phyloP scores from a whole-genome alignment of 2,797 vertebrate genomes.

The Erethizon dorsatum region DNA sequence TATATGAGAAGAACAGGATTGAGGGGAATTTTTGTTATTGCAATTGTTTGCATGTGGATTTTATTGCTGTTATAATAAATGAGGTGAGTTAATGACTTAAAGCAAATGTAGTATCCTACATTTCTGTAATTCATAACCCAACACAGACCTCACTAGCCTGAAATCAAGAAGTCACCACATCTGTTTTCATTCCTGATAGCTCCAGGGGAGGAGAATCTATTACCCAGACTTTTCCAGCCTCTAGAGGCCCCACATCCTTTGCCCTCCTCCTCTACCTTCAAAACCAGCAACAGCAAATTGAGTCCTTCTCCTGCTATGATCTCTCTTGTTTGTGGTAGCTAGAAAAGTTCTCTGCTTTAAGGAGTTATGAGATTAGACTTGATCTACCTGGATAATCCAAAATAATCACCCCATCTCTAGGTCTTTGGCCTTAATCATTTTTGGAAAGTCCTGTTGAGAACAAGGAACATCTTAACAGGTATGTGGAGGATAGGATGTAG shows the following conservation, averaged over 20 bases:
- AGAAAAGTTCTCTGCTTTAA: conserved; percentile 22
- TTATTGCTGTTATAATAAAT: not conserved
- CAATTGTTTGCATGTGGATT: not conserved
- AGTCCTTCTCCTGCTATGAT: not conserved
- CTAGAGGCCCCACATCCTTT: not conserved
- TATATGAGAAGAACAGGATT: not conserved
- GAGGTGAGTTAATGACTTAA: not conserved
- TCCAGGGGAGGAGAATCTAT: not conserved
- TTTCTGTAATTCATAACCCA: not conserved
- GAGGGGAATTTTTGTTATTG: not conserved
- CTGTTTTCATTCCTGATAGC: not conserved
- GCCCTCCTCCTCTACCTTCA: not conserved
- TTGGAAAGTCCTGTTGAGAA: not conserved
- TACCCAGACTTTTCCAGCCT: not conserved
- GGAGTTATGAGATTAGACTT: not conserved
- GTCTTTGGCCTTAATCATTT: not conserved
- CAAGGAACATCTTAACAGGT: not conserved
- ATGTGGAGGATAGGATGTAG: not conserved
- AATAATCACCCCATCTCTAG: not conserved
- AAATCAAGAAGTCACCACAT: not conserved
- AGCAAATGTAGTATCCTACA: not conserved
- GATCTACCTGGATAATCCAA: not conserved
- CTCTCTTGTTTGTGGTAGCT: not conserved
- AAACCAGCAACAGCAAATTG: not conserved
- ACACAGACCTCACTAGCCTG: not conserved